phyloP scores from a whole-genome alignment of 1,140 invertebrate species.

The Medauroidea extradentata region DNA sequence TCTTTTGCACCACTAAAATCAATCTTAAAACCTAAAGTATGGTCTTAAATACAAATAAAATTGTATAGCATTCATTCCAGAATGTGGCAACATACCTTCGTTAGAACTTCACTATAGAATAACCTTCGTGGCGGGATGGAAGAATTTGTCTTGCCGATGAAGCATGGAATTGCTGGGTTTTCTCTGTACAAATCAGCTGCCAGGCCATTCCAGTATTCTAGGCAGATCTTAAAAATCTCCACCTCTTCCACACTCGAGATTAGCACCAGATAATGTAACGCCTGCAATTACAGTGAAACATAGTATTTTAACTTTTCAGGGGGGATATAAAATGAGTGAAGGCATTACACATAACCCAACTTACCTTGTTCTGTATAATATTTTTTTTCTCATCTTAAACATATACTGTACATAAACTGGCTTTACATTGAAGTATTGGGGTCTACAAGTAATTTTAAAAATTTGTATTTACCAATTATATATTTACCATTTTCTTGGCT shows the following conservation, averaged over 20 bases:
- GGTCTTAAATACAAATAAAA: not conserved
- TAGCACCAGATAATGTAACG: conserved; percentile 88
- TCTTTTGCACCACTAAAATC: too few relatives aligned
- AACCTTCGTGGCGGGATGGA: conserved; percentile 50
- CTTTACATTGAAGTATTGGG: too few relatives aligned
- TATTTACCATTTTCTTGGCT: too few relatives aligned
- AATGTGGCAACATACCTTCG: conserved; percentile 50
- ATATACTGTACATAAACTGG: too few relatives aligned
- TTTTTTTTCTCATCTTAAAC: too few relatives aligned
- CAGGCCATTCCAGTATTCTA: conserved; percentile 98
- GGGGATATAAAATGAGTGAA: too few relatives aligned
- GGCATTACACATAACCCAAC: too few relatives aligned
- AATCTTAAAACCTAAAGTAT: not conserved
- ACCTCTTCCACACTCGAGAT: conserved; percentile 99
- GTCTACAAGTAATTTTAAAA: too few relatives aligned
- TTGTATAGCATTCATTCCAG: not conserved
- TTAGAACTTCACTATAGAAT: conserved; percentile 76
- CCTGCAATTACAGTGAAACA: conserved; percentile 54
- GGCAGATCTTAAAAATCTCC: conserved; percentile 99
- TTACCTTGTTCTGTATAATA: too few relatives aligned
- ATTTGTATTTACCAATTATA: too few relatives aligned
- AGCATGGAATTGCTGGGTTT: conserved; percentile 48
- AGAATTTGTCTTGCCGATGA: conserved; percentile 41
- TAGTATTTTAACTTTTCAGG: too few relatives aligned
- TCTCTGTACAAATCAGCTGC: conserved; percentile 87